Evolutionary conservation across 2,113 vertebrate genomes (phyloP).

Genomic region (Rhinoderma darwinii): DNA sequence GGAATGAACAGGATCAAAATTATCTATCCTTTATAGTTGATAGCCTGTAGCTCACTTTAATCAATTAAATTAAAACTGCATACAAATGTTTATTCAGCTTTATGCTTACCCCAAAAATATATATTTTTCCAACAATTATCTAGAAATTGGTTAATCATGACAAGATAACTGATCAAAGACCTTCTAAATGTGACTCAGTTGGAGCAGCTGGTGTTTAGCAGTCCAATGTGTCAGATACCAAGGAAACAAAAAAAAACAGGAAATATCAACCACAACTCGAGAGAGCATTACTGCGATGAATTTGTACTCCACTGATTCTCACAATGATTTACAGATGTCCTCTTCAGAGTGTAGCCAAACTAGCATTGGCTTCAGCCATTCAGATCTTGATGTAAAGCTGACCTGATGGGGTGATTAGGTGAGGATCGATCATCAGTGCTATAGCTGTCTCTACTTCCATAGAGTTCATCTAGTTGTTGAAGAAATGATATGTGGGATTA

Average conservation of each 20-base stretch:
- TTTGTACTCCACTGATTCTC: conserved; percentile 74
- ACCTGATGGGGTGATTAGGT: conserved; percentile 45
- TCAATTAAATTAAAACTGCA: conserved; percentile 58
- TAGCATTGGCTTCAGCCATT: conserved; percentile 62
- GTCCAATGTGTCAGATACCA: conserved; percentile 73
- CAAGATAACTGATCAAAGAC: conserved; percentile 75
- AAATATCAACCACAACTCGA: conserved; percentile 74
- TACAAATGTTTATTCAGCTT: conserved; percentile 59
- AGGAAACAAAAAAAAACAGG: conserved; percentile 83
- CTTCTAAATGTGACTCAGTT: conserved; percentile 71
- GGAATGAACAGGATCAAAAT: conserved; percentile 16
- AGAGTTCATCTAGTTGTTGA: background rate
- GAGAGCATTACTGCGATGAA: conserved; percentile 73
- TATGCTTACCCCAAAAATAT: conserved; percentile 19
- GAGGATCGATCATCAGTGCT: background rate
- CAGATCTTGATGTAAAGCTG: conserved; percentile 61
- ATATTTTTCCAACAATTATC: conserved; percentile 62
- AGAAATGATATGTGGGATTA: conserved; percentile 18
- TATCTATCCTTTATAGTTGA: background rate
- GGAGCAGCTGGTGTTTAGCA: conserved; percentile 74
- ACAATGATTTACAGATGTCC: conserved; percentile 83
- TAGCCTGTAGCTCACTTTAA: conserved; percentile 4
- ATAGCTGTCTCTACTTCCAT: background rate
- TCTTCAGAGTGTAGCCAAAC: conserved; percentile 70
- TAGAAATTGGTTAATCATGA: conserved; percentile 68